Percentiles rank a stretch among this genome's conserved stretches.
Evolutionary conservation across 2,113 vertebrate species (phyloP).

Genomic region (Sinocyclocheilus maitianheensis): DNA sequence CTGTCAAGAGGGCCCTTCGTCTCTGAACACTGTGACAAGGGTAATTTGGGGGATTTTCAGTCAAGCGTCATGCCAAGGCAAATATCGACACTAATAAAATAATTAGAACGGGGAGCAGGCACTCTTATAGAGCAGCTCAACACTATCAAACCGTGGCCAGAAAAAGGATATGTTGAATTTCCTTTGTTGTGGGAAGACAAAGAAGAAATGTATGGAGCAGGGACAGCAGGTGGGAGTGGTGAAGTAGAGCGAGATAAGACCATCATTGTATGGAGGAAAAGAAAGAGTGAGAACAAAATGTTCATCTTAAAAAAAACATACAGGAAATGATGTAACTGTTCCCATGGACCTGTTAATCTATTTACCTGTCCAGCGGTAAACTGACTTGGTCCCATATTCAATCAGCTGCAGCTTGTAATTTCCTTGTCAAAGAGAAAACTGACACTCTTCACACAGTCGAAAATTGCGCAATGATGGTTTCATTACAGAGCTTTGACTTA

Average conservation of each 20-base stretch:
- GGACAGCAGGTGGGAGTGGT: constrained; percentile 39
- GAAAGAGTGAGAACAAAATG: constrained; percentile 15
- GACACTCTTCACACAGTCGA: not conserved
- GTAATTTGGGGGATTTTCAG: constrained; percentile 81
- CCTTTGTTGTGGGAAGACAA: constrained; percentile 50
- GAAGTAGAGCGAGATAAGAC: constrained; percentile 22
- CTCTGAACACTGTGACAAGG: constrained; percentile 70
- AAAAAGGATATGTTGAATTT: constrained; percentile 61
- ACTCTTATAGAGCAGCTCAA: constrained; percentile 56
- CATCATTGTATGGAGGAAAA: not conserved
- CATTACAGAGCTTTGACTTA: constrained; percentile 38
- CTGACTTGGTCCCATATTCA: not conserved
- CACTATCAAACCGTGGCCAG: not conserved
- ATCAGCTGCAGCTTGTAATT: not conserved
- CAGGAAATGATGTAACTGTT: not conserved
- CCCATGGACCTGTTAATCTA: not conserved
- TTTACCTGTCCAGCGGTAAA: not conserved
- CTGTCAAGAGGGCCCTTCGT: constrained; percentile 69
- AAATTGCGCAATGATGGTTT: not conserved
- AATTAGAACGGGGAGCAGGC: constrained; percentile 72
- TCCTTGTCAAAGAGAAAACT: constrained; percentile 21
- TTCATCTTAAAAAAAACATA: not conserved
- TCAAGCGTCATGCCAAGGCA: constrained; percentile 73
- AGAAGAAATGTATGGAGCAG: constrained; percentile 55
- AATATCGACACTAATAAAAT: constrained; percentile 75